A percentile compares a stretch with the other conserved stretches of the same genome.
These are phyloP conservation scores for Penaeus japonicus DNA, from an alignment of 1,140 invertebrate genomes.

Conservation along the genomic window DNA sequence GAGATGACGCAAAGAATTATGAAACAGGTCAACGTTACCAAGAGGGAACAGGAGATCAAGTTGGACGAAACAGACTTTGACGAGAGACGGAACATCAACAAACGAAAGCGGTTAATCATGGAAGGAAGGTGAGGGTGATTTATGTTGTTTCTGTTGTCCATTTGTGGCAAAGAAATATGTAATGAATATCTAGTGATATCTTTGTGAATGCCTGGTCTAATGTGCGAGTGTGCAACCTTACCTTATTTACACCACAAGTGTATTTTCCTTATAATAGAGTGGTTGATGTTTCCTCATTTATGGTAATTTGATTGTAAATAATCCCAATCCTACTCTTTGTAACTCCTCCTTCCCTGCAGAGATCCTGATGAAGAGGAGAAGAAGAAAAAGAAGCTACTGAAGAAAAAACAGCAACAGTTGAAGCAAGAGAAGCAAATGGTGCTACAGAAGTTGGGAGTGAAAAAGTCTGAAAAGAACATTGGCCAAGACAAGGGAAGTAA, in stretches of 20 bases:
- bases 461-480: too few relatives aligned
- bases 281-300: too few relatives aligned
- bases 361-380: constrained; percentile 26
- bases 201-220: too few relatives aligned
- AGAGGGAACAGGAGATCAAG: constrained; percentile 89
- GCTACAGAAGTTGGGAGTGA: too few relatives aligned
- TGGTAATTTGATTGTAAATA: background rate
- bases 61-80: constrained; percentile 92
- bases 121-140: constrained; percentile 69
- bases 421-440: background rate
- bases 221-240: too few relatives aligned
- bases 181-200: too few relatives aligned
- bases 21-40: constrained; percentile 88
- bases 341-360: background rate
- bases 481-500: too few relatives aligned
- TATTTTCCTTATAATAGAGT: too few relatives aligned
- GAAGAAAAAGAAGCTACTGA: background rate
- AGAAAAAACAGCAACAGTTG: background rate
- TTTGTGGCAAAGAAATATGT: too few relatives aligned
- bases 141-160: too few relatives aligned
- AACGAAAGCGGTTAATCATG: constrained; percentile 84
- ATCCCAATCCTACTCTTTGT: background rate
- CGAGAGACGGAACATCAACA: constrained; percentile 86
- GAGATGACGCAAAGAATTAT: constrained; percentile 85
- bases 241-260: too few relatives aligned